Evolutionary conservation across 2,888 invertebrate genomes (phyloP), one percentile per base, ranked within the genome.

Genomic region (Cantharis flavilabris): DNA sequence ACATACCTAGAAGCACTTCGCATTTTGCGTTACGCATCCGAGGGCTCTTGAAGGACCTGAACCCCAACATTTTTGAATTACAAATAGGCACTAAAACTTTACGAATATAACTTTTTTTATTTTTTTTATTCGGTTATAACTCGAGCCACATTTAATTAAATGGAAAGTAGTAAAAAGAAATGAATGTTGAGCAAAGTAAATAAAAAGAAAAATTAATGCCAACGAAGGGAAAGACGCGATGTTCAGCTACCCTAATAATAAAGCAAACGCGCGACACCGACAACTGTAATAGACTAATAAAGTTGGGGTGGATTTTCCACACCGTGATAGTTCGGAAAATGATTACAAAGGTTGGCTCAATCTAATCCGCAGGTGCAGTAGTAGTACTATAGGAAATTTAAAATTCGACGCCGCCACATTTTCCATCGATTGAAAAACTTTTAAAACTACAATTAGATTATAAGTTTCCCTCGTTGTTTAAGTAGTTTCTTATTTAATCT

Each of bases 1-100:
- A 88, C 90, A 89, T 91, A 94, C 94, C 94, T 85, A 94, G 89
- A 83, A 94, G 88, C 78, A 94, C 90, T 89, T 94, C 94, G 88
- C 92, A 93, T 87, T 91, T 91, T 82, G 92, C 91, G 87, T 91
- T 91, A 85, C 94, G 89, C 79, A 93, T 89, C 71, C 93, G 90
- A 72, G 73, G 71, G 64, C 77, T 76, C 81, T 91, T 92, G 84
- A 91, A 91, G 75, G 92, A 91, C 89, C 92, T 90, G 84, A 92
- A 89, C 70, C 92, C 91, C 85, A 92, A 90, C 92, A 92, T 92
- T 76, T 49, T 49, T 49, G 49, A 49, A 49, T 49, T 49, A n/a
- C 13, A 49, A 49, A 33, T 13, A 13, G 49, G 2, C 49, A 73
- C 11, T 70, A 76, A 72, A 28, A 75, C 33, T 69, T 64, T 16